A percentile compares a stretch with the other conserved stretches of the same genome.
Conservation (phyloP, 2,888 invertebrate species). For the Sminthurides aquaticus region DNA sequence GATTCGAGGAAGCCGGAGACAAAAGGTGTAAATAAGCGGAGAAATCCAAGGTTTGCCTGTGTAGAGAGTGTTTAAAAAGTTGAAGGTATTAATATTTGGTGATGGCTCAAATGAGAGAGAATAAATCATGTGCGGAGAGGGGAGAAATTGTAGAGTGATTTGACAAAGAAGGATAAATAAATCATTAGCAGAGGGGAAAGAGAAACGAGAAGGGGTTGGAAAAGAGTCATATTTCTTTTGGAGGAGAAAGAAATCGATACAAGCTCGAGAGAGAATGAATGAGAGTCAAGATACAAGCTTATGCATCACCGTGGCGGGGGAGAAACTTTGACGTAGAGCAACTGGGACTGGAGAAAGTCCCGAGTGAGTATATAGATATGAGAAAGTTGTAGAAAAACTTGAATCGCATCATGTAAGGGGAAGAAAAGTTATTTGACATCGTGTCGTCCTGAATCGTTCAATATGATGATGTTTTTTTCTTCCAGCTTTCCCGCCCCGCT, state of each 20-base stretch:
- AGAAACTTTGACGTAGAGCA: no score
- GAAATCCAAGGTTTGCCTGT: neutral
- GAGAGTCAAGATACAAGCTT: neutral
- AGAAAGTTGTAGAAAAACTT: no score
- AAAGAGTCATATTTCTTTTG: constrained; percentile 16
- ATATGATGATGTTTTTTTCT: neutral
- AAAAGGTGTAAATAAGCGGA: neutral
- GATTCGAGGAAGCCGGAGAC: no score
- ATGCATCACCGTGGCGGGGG: no score
- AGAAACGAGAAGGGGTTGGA: neutral
- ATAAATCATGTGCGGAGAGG: constrained; percentile 16
- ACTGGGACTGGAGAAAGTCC: no score
- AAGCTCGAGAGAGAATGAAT: no score
- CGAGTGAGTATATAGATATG: no score
- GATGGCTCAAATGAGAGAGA: neutral
- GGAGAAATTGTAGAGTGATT: constrained; percentile 4
- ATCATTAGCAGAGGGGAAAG: constrained; percentile 13
- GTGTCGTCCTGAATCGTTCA: neutral
- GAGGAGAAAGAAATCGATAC: constrained; percentile 8
- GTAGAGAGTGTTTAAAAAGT: neutral
- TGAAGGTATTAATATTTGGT: neutral
- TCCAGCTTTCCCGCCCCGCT: no score
- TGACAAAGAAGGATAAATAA: constrained; percentile 20
- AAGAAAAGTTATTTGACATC: neutral
- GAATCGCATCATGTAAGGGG: no score